Conservation (phyloP, 2,797 vertebrate genomes). For the Leucoraja ocellata region DNA sequence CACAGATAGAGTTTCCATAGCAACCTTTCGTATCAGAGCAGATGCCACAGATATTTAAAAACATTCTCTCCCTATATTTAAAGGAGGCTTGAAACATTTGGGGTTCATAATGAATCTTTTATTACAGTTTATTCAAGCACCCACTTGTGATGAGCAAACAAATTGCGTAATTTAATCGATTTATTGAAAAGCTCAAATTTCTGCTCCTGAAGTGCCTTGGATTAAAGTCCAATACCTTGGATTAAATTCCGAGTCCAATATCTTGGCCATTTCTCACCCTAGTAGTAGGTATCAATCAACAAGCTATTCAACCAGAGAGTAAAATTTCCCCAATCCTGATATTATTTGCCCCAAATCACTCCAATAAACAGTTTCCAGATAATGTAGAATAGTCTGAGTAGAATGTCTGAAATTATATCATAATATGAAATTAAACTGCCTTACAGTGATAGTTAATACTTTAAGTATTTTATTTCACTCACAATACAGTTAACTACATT, state of each 20-base stretch:
- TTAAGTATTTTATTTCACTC: not conserved
- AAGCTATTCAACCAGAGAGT: not conserved
- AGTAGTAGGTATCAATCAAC: not conserved
- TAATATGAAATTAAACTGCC: not conserved
- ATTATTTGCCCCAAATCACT: too few species aligned
- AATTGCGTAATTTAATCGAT: not conserved
- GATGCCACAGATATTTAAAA: not conserved
- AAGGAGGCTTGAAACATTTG: not conserved
- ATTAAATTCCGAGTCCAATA: too few species aligned
- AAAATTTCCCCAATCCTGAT: not conserved
- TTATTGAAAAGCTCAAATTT: not conserved
- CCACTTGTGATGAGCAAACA: not conserved
- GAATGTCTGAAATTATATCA: not conserved
- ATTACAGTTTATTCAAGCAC: not conserved
- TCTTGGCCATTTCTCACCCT: not conserved
- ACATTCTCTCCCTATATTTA: not conserved
- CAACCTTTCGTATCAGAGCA: not conserved
- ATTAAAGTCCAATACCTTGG: too few species aligned
- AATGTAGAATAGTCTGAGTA: not conserved
- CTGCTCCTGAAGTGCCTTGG: not conserved
- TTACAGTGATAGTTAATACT: not conserved
- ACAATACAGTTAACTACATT: not conserved
- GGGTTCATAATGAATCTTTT: not conserved
- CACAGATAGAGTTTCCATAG: constrained; percentile 11
- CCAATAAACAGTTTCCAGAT: not conserved